Conservation (phyloP, 2,113 vertebrate genomes). For the Sardina pilchardus region DNA sequence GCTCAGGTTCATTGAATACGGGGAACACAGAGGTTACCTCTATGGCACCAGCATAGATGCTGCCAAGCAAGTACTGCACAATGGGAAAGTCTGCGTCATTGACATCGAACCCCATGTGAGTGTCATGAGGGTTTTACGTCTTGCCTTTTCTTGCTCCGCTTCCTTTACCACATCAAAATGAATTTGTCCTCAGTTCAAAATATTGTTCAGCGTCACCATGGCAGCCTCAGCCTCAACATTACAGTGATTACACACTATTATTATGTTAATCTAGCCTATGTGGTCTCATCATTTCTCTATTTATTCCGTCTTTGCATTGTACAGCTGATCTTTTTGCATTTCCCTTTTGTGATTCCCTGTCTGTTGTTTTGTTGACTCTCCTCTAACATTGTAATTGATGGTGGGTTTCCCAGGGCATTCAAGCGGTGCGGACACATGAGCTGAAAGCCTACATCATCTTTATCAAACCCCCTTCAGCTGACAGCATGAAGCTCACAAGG, state of each 20-base stretch:
- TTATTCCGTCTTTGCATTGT: neutral
- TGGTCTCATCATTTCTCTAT: neutral
- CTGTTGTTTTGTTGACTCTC: neutral
- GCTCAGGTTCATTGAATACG: constrained; percentile 88
- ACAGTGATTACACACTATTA: neutral
- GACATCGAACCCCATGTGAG: constrained; percentile 89
- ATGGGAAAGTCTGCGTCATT: constrained; percentile 85
- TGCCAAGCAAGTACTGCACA: constrained; percentile 76
- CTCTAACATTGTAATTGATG: neutral
- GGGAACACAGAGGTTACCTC: constrained; percentile 84
- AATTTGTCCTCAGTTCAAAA: too few relatives aligned
- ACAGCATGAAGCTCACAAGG: constrained; percentile 80
- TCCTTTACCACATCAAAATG: too few relatives aligned
- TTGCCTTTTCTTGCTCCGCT: too few relatives aligned
- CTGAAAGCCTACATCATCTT: constrained; percentile 90
- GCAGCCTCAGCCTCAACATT: too few relatives aligned
- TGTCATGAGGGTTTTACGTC: neutral
- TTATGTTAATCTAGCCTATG: neutral
- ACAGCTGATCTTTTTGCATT: too few relatives aligned
- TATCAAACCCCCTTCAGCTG: constrained; percentile 84
- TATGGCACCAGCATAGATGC: constrained; percentile 91
- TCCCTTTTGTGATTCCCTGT: neutral
- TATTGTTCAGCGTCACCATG: too few relatives aligned
- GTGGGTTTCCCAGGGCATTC: constrained; percentile 76
- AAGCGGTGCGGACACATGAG: constrained; percentile 80